Evolutionary conservation across 2,113 vertebrate genomes (phyloP).

Genomic region (Halcyon malimbica): DNA sequence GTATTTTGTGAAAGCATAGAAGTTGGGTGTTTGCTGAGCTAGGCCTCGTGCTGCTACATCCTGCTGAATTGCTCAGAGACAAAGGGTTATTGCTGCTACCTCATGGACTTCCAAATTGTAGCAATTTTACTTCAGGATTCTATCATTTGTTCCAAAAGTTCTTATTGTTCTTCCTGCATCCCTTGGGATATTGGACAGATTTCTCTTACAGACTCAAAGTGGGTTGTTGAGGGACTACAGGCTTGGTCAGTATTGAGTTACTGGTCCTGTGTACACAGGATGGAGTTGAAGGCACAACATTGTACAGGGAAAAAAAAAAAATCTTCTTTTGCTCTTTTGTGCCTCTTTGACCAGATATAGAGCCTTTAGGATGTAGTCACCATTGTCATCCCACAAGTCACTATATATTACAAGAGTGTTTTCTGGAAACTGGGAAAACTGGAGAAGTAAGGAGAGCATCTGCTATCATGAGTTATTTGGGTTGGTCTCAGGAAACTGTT

Average conservation of each 20-base stretch:
- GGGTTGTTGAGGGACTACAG: background rate
- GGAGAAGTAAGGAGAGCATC: background rate
- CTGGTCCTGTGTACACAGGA: no score
- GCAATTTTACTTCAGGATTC: background rate
- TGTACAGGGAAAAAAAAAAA: no score
- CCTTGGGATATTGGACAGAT: background rate
- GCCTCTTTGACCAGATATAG: background rate
- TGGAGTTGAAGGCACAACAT: background rate
- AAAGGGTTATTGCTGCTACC: background rate
- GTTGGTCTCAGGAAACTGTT: background rate
- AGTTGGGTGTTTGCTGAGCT: background rate
- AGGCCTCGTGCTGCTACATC: background rate
- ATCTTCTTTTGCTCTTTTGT: background rate
- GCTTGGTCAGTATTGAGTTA: background rate
- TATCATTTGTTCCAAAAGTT: background rate
- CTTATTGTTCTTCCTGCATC: background rate
- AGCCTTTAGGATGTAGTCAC: background rate
- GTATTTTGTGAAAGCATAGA: background rate
- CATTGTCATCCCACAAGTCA: fast-evolving
- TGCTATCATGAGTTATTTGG: background rate
- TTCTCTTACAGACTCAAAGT: background rate
- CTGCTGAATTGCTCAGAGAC: background rate
- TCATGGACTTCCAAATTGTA: background rate
- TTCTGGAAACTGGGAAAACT: no score
- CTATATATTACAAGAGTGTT: background rate